A percentile compares a stretch with the other conserved stretches of the same genome.
These are phyloP conservation scores for Platycheirus albimanus DNA, from an alignment of 2,888 invertebrate species.

Conservation along the genomic window DNA sequence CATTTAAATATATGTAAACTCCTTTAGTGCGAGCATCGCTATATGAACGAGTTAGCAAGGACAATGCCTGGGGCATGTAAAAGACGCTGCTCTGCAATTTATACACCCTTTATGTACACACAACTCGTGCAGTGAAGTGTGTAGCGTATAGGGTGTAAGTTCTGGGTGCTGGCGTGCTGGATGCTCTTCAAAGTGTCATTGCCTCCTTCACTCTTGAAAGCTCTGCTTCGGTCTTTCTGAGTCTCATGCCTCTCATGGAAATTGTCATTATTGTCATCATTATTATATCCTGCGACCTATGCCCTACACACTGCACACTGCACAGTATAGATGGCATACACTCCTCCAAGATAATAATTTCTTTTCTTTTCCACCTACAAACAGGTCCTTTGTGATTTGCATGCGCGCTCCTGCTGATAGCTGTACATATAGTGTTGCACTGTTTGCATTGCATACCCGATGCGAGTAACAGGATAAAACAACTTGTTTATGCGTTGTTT, in stretches of 20 bases:
- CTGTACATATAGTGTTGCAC: conserved; percentile 33
- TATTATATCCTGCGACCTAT: conserved; percentile 70
- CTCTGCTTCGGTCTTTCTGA: conserved; percentile 32
- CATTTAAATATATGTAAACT: conserved; percentile 44
- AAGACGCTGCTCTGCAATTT: conserved; percentile 60
- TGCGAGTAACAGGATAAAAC: conserved; percentile 58
- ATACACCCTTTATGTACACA: conserved; percentile 9
- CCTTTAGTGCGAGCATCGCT: conserved; percentile 31
- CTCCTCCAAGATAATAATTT: conserved; percentile 64
- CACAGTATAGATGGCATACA: neutral
- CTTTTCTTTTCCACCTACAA: conserved; percentile 63
- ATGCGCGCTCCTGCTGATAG: conserved; percentile 52
- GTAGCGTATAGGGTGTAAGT: neutral
- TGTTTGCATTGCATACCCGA: conserved; percentile 39
- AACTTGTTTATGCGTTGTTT: conserved; percentile 70
- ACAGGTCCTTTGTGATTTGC: conserved; percentile 61
- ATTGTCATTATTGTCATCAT: conserved; percentile 73
- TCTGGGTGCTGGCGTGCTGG: neutral
- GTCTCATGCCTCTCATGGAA: conserved; percentile 48
- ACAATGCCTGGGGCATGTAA: conserved; percentile 65
- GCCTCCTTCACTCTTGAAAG: conserved; percentile 67
- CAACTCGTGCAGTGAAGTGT: neutral
- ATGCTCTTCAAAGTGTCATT: conserved; percentile 70
- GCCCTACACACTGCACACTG: too few relatives aligned
- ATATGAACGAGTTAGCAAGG: conserved; percentile 58